These are phyloP conservation scores for Thunnus maccoyii DNA, from an alignment of 2,113 vertebrate species.

Conservation along the genomic window DNA sequence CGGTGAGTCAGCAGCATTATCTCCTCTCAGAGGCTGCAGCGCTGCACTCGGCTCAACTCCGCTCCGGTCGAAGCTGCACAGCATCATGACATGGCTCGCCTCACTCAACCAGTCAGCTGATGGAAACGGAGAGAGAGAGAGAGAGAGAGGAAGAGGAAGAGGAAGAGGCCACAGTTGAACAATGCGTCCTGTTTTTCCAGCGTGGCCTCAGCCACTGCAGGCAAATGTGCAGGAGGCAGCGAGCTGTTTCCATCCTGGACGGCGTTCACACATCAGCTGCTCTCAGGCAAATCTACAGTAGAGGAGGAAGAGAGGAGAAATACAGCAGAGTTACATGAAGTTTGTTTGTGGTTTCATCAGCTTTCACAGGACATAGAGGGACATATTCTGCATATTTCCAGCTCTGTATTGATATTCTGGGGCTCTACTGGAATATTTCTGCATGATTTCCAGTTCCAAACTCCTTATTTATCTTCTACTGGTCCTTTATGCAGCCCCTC, in stretches of 20 bases:
- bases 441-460: too few relatives aligned
- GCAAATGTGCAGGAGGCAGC: conserved; percentile 36
- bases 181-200: conserved; percentile 1
- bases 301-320: not conserved
- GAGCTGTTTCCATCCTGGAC: conserved; percentile 43
- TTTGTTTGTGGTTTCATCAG: not conserved
- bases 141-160: not conserved
- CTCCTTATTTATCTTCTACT: too few relatives aligned
- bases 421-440: too few relatives aligned
- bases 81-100: not conserved
- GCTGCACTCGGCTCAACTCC: not conserved
- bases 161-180: not conserved
- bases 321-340: not conserved
- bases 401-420: too few relatives aligned
- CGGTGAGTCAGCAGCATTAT: conserved; percentile 27
- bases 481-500: too few relatives aligned
- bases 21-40: not conserved
- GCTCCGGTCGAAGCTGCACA: not conserved
- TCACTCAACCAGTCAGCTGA: conserved; percentile 23
- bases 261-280: not conserved
- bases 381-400: too few relatives aligned
- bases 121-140: conserved; percentile 1
- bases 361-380: too few relatives aligned
- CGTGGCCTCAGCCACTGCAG: conserved; percentile 5
- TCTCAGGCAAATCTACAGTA: conserved; percentile 18